Base-by-base conservation (phyloP, 1,140 invertebrate genomes). In the Archegozetes longisetosus region DNA sequence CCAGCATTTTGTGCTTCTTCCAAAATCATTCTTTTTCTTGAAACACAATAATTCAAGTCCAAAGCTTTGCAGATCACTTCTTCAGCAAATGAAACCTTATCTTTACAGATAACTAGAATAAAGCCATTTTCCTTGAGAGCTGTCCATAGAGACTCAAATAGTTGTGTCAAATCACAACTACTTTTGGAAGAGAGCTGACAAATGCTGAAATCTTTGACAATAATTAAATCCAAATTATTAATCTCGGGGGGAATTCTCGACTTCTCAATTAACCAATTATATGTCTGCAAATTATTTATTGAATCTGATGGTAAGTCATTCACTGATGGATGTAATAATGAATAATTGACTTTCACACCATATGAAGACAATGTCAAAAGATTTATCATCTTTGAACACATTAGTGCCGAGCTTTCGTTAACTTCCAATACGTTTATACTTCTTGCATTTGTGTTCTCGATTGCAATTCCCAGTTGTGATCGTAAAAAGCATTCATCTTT, bases 71-170 rank as follows among this genome's bases (percentile, higher is more conserved):
- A 20, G 9, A 54, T 17, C 4, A 25, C 3, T 2, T 2, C 1
- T 23, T 54, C 53, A 25, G 32, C 20, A n/a, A 17, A 13, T 14
- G 13, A 24, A 4, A 29, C 12, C 6, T 54, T 28, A 28, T 25
- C 32, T 24, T 28, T 13, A 3, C n/a, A 85, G 69, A 88, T 80
- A 6, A 87, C 70, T 46, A 94, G 72, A 1, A 89, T 63, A 68
- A 90, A 85, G 20, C 88, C 88, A 50, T 79, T 78, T 0, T 78
- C 69, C 62, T 78, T 81, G 2, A 92, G 68, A 26, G 82, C 77
- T n/a, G 71, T 72, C 6, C 24, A 40, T 4, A 65, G 58, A 28
- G 68, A 69, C 48, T 67, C 47, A 3, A 78, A 63, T 20, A 68
- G 66, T 22, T 65, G 58, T 14, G 58, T 55, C 20, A 75, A 66